A percentile compares a stretch with the other conserved stretches of the same genome.
Conservation (phyloP, 1,140 invertebrate species). For the Drosophila fuyamai region DNA sequence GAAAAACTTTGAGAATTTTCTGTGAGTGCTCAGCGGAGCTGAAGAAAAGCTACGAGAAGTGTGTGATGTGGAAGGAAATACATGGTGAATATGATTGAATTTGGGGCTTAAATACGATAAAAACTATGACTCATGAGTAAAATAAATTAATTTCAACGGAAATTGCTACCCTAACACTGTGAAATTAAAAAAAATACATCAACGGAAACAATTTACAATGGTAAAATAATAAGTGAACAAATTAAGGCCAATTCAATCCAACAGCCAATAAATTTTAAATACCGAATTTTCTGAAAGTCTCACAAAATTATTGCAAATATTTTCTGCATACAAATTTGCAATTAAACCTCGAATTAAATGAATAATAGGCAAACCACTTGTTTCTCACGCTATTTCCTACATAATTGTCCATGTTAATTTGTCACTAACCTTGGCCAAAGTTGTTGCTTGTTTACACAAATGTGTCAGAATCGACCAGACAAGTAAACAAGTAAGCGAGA, state of each 20-base stretch:
- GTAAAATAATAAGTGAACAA: neutral
- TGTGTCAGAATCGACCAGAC: constrained; percentile 14
- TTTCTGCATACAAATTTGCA: constrained; percentile 15
- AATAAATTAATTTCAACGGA: constrained; percentile 2
- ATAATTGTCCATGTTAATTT: constrained; percentile 40
- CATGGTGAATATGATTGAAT: constrained; percentile 11
- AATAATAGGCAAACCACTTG: constrained; percentile 15
- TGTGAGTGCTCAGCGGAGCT: constrained; percentile 13
- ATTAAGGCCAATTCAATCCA: neutral
- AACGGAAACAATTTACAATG: constrained; percentile 6
- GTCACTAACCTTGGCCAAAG: constrained; percentile 15
- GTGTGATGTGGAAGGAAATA: constrained; percentile 16
- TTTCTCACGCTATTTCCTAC: constrained; percentile 20
- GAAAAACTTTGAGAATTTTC: constrained; percentile 33
- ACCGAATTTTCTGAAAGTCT: neutral
- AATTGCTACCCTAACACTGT: neutral
- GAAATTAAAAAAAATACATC: neutral
- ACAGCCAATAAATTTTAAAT: neutral
- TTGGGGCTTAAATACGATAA: neutral
- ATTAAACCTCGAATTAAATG: constrained; percentile 5
- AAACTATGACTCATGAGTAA: neutral
- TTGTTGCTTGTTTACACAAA: constrained; percentile 36
- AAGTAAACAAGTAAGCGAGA: constrained; percentile 25
- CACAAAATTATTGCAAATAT: constrained; percentile 14
- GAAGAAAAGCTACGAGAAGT: constrained; percentile 12